phyloP scores from a whole-genome alignment of 2,888 invertebrate genomes.

The Apodemia zela region DNA sequence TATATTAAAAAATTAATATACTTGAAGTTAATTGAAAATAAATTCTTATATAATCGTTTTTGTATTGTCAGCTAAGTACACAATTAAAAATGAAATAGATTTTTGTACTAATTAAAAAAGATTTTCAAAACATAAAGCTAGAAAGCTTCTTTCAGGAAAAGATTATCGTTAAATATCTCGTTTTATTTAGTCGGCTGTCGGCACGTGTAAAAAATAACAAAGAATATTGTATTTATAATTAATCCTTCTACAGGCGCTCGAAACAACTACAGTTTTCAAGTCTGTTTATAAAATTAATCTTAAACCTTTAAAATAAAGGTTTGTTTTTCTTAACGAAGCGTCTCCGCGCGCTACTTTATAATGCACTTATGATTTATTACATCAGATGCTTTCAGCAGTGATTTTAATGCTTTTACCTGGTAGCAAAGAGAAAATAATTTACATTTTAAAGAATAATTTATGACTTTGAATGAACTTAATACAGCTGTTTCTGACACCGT shows the following conservation, averaged over 20 bases:
- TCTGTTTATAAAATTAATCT: slow-evolving; percentile 42
- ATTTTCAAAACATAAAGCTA: neutral
- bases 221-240: slow-evolving; percentile 24
- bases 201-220: slow-evolving; percentile 18
- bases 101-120: neutral
- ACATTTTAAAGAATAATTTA: slow-evolving; percentile 16
- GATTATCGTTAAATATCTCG: slow-evolving; percentile 1
- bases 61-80: neutral
- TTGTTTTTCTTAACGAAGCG: slow-evolving; percentile 64
- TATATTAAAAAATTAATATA: too few relatives aligned
- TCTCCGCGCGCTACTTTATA: slow-evolving; percentile 47
- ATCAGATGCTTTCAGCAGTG: slow-evolving; percentile 44
- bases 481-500: slow-evolving; percentile 15
- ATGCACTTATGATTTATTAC: slow-evolving; percentile 68
- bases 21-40: too few relatives aligned
- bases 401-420: slow-evolving; percentile 44
- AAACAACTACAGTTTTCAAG: slow-evolving; percentile 30
- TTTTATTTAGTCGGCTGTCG: slow-evolving; percentile 3
- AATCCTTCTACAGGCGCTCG: slow-evolving; percentile 23
- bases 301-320: slow-evolving; percentile 43
- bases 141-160: neutral
- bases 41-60: too few relatives aligned
- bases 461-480: slow-evolving; percentile 15
- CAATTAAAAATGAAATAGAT: neutral
- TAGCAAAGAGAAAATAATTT: slow-evolving; percentile 31